Percentiles rank a stretch among this genome's conserved stretches.
Evolutionary conservation across 2,113 vertebrate species (phyloP).

Genomic region (Rhinogobius similis): DNA sequence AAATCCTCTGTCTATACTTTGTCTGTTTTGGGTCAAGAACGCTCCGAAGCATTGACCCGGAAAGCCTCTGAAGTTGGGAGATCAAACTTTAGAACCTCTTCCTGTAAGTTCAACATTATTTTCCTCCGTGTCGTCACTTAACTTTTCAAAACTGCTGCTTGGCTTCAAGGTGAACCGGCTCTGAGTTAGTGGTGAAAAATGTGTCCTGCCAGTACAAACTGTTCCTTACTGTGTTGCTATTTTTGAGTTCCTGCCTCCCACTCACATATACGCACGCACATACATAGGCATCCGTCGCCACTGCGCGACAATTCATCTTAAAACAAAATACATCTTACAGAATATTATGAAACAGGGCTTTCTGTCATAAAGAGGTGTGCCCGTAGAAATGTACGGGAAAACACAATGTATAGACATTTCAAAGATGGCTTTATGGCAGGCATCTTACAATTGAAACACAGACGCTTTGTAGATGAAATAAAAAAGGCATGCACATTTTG

Average conservation of each 20-base stretch:
- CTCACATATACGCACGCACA: constrained; percentile 1
- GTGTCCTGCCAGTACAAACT: constrained; percentile 11
- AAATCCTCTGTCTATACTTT: background rate
- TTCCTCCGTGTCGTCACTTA: background rate
- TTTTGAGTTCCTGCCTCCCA: constrained; percentile 2
- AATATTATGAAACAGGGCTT: background rate
- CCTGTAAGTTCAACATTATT: background rate
- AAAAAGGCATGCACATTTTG: background rate
- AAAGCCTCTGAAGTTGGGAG: background rate
- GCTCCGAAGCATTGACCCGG: background rate
- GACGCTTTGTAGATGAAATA: background rate
- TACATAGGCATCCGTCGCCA: background rate
- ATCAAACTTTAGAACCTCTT: background rate
- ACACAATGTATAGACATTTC: background rate
- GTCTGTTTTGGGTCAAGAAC: background rate
- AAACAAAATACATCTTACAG: constrained; percentile 3
- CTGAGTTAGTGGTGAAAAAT: constrained; percentile 11
- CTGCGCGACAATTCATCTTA: background rate
- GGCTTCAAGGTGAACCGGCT: constrained; percentile 3
- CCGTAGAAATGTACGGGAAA: background rate
- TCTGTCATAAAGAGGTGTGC: background rate
- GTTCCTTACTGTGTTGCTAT: constrained; percentile 13
- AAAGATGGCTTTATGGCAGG: background rate
- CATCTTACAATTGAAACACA: background rate
- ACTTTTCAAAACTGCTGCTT: background rate